A percentile compares a stretch with the other conserved stretches of the same genome.
phyloP scores from a whole-genome alignment of 2,888 invertebrate species.

The Pediacus dermestoides region DNA sequence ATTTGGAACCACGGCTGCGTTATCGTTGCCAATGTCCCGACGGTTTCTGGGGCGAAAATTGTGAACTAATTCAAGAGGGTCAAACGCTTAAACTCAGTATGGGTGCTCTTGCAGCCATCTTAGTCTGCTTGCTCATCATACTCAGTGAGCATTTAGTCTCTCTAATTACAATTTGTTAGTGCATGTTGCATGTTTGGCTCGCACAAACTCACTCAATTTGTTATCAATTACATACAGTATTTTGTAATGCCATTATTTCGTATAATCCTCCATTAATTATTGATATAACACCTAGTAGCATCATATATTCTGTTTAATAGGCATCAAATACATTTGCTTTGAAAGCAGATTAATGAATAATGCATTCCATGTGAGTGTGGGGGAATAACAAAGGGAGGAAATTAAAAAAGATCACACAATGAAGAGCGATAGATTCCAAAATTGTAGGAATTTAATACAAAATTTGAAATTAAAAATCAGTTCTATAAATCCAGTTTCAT shows the following conservation, averaged over 20 bases:
- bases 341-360: slow-evolving; percentile 14
- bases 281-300: slow-evolving; percentile 8
- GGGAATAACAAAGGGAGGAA: too few species aligned
- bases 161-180: too few species aligned
- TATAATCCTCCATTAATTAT: slow-evolving; percentile 10
- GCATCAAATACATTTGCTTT: slow-evolving; percentile 13
- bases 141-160: slow-evolving; percentile 84
- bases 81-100: slow-evolving; percentile 93
- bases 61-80: slow-evolving; percentile 90
- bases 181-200: too few species aligned
- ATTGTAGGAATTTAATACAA: too few species aligned
- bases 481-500: too few species aligned
- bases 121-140: slow-evolving; percentile 95
- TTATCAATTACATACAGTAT: too few species aligned
- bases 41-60: slow-evolving; percentile 92
- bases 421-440: too few species aligned
- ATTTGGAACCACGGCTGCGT: slow-evolving; percentile 82
- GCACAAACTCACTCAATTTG: too few species aligned
- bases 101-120: slow-evolving; percentile 94
- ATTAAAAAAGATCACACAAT: too few species aligned
- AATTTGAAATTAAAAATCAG: too few species aligned
- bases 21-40: slow-evolving; percentile 88
- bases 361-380: too few species aligned
- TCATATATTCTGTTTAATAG: slow-evolving; percentile 13
- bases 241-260: slow-evolving; percentile 1